A percentile compares a stretch with the other conserved stretches of the same genome.
These are phyloP conservation scores for Hydractinia echinata DNA, from an alignment of 30 jellyfish, hydroid and myxozoan species.

Conservation along the genomic window DNA sequence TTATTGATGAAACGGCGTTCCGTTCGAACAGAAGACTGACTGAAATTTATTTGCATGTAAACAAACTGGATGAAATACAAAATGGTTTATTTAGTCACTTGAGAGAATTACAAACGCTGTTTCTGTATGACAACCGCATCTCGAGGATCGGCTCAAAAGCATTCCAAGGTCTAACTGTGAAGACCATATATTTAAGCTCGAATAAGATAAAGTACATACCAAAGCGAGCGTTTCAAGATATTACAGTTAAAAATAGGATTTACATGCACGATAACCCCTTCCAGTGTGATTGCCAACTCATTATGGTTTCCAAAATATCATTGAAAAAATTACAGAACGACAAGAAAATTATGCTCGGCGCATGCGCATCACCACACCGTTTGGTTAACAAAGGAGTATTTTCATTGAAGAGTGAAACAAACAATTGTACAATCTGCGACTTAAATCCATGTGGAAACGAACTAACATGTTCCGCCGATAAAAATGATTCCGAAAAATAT, in stretches of 20 bases:
- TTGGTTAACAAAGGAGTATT: background rate
- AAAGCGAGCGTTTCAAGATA: background rate
- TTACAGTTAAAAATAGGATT: background rate
- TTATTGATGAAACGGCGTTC: slow-evolving; percentile 23
- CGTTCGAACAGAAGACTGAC: background rate
- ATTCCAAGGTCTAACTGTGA: background rate
- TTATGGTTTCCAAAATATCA: background rate
- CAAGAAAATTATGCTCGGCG: background rate
- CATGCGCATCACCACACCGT: background rate
- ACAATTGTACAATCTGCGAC: slow-evolving; percentile 9
- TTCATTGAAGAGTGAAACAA: background rate
- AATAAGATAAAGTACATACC: background rate
- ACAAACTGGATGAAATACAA: background rate
- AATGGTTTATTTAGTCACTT: background rate
- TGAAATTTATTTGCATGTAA: slow-evolving; percentile 14
- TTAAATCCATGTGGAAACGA: background rate
- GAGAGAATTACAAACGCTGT: background rate
- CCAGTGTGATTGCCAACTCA: background rate
- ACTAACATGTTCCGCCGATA: background rate
- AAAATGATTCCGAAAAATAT: background rate
- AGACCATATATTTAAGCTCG: background rate
- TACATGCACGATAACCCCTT: background rate
- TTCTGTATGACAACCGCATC: background rate
- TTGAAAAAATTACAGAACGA: background rate
- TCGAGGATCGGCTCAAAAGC: background rate